Evolutionary conservation across 2,797 vertebrate species (phyloP).

Genomic region (Anguilla anguilla): DNA sequence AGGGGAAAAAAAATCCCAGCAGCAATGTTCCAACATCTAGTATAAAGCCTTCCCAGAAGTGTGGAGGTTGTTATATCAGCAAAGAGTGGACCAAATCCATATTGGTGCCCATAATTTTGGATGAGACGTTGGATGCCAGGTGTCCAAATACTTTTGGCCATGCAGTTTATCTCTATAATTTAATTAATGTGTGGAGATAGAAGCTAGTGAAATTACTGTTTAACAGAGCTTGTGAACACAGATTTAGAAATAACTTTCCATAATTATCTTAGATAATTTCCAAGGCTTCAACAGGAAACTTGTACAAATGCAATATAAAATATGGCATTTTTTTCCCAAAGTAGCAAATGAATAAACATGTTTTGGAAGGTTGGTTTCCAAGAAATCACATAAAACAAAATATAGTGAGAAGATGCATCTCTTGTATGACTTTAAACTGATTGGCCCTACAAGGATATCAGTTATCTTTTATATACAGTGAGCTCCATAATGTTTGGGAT

Average conservation of each 20-base stretch:
- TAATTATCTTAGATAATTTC: slow-evolving; percentile 2
- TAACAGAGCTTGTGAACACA: background rate
- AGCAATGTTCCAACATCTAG: no score
- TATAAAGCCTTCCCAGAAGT: no score
- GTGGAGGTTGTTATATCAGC: no score
- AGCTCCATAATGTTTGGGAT: no score
- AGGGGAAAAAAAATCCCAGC: no score
- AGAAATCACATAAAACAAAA: background rate
- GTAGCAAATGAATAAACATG: background rate
- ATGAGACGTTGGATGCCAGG: no score
- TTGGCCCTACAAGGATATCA: background rate
- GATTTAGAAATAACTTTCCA: slow-evolving; percentile 2
- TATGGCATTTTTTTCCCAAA: background rate
- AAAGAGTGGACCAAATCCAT: no score
- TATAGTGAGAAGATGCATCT: background rate
- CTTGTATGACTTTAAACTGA: background rate
- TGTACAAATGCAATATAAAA: background rate
- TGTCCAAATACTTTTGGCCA: no score
- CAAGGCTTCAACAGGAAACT: background rate
- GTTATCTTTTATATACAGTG: no score
- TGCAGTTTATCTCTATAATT: background rate
- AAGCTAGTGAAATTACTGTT: background rate
- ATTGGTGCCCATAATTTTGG: no score
- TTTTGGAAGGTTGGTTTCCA: background rate
- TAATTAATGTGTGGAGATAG: background rate